Evolutionary conservation across 2,797 vertebrate genomes (phyloP), one percentile per base, ranked within the genome.

Genomic region (Phoebastria nigripes): DNA sequence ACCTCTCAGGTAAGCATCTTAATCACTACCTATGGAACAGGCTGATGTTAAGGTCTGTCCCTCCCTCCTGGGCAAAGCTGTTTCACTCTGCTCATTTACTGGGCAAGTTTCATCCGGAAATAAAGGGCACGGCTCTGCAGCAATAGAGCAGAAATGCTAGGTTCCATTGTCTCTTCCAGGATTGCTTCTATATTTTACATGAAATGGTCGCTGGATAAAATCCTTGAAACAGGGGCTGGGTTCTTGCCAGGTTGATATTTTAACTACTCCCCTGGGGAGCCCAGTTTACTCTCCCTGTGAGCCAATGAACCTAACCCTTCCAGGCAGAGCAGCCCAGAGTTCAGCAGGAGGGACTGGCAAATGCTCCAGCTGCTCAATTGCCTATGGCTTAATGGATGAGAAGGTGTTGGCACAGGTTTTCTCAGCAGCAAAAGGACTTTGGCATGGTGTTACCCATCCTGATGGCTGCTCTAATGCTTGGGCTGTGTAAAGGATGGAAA

Each of bases 321-420:
- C 33, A 39, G 1, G 5, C 46, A 35, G 42, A 77, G 39, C 21
- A 25, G 21, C 4, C 1, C 8, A 0, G 2, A 39, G 14, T 39
- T 52, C 41, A n/a, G 80, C 61, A 9, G 73, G 52, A 52, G 56
- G 44, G 33, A 67, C 22, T 33, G n/a, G 35, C 37, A 67, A 39
- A 35, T 6, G 49, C 74, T 79, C 61, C 52, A 47, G 61, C 39
- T 91, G 44, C 78, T 83, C 52, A 6, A 0, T 21, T 33, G 26
- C 35, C 2, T 12, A 0, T 6, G 20, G 52, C 29, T 56, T 52
- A 52, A 22, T 10, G 74, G 70, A 5, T 51, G 44, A 52, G 19
- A 71, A 72, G 58, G 47, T 25, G n/a, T 46, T n/a, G n/a, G 47
- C 14, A 14, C 3, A 49, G 67, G 33, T 35, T 69, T 90, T 61